A percentile compares a stretch with the other conserved stretches of the same genome.
These are phyloP conservation scores for Nansenia antarctica DNA, from an alignment of 2,113 vertebrate genomes.

Conservation along the genomic window DNA sequence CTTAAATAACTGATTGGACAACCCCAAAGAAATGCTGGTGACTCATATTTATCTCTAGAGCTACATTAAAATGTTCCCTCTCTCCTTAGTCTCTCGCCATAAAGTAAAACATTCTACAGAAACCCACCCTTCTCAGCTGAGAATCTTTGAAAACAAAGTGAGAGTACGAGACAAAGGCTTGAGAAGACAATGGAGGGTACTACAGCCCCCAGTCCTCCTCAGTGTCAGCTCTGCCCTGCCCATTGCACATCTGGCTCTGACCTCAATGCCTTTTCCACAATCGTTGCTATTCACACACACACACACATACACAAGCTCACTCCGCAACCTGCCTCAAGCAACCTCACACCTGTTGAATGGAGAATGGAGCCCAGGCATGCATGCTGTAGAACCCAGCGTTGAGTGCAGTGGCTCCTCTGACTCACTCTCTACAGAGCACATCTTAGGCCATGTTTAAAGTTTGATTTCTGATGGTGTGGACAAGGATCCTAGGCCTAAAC, in stretches of 20 bases:
- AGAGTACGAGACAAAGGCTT: constrained; percentile 33
- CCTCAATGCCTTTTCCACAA: constrained; percentile 72
- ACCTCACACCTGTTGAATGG: background rate
- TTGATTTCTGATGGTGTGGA: background rate
- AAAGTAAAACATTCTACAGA: background rate
- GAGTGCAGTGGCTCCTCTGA: constrained; percentile 14
- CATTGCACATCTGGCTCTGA: constrained; percentile 81
- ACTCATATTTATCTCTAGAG: background rate
- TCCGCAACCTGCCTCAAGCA: background rate
- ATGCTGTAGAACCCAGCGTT: background rate
- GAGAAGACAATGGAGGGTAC: constrained; percentile 61
- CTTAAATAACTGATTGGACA: no score
- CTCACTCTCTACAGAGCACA: background rate
- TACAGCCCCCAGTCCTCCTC: constrained; percentile 72
- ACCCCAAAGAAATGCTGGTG: no score
- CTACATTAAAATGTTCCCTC: background rate
- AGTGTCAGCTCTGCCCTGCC: constrained; percentile 80
- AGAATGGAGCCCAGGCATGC: background rate
- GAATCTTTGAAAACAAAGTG: constrained; percentile 35
- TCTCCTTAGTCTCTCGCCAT: background rate
- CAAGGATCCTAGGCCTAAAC: constrained; percentile 17
- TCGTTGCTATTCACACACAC: constrained; percentile 47
- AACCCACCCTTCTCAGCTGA: background rate
- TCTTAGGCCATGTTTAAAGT: background rate
- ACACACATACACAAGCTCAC: constrained; percentile 21